Conservation (phyloP, 1,140 invertebrate species). For the Globodera ellingtonae region DNA sequence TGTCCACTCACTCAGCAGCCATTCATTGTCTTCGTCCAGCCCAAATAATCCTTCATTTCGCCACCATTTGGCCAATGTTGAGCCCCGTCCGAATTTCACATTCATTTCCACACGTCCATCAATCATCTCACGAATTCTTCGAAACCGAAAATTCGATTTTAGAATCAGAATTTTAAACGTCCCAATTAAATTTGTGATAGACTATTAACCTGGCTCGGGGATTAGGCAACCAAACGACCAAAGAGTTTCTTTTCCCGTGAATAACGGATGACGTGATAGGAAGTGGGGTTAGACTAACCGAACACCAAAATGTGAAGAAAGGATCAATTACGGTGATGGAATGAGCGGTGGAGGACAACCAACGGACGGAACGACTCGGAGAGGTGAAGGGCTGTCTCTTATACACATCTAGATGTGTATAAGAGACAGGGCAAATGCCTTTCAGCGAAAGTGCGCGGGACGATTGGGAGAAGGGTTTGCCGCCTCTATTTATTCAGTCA, state of each 20-base stretch:
- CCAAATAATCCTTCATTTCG: conserved; percentile 15
- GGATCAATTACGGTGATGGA: conserved; percentile 1
- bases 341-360: neutral
- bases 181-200: too few relatives aligned
- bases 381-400: too few relatives aligned
- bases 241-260: too few relatives aligned
- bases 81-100: neutral
- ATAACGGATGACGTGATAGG: too few relatives aligned
- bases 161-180: too few relatives aligned
- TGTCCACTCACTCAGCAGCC: neutral
- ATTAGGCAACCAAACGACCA: too few relatives aligned
- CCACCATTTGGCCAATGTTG: conserved; percentile 1
- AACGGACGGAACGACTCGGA: too few relatives aligned
- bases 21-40: conserved; percentile 1
- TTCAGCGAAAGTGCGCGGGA: neutral
- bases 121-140: too few relatives aligned
- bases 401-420: too few relatives aligned
- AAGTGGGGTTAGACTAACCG: neutral
- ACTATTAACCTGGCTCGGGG: too few relatives aligned
- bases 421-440: too few relatives aligned
- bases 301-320: neutral
- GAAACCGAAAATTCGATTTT: too few relatives aligned
- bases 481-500: neutral
- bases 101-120: neutral
- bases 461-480: neutral